Evolutionary conservation across 2,888 invertebrate species (phyloP).

Genomic region (Cactoblastis cactorum): DNA sequence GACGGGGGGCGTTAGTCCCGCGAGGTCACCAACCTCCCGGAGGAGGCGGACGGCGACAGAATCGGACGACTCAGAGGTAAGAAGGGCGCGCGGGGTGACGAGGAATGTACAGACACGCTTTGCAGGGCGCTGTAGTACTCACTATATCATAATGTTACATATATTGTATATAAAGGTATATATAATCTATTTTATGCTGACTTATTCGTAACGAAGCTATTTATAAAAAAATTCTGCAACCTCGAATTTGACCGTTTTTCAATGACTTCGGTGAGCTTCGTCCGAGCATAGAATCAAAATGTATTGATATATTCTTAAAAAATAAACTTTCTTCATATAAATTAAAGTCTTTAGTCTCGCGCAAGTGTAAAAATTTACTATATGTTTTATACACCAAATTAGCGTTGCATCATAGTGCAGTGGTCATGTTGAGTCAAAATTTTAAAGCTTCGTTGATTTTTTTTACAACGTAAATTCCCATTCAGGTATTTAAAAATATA

Average conservation of each 20-base stretch:
- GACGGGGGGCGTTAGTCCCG: constrained; percentile 52
- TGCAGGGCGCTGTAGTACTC: constrained; percentile 1
- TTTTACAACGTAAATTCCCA: no score
- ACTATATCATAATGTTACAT: neutral
- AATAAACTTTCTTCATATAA: no score
- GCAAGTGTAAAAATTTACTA: no score
- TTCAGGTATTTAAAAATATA: no score
- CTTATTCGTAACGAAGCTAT: neutral
- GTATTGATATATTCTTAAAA: no score
- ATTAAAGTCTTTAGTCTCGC: no score
- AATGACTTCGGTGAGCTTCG: neutral
- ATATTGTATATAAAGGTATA: neutral
- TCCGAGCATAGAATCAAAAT: neutral
- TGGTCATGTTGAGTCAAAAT: no score
- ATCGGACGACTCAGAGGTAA: constrained; percentile 72
- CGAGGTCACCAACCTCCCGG: constrained; percentile 35
- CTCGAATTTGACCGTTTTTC: neutral
- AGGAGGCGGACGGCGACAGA: constrained; percentile 42
- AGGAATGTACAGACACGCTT: constrained; percentile 27
- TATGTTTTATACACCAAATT: no score
- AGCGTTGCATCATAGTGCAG: no score
- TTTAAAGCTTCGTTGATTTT: no score
- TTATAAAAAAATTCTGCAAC: neutral
- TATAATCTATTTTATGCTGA: neutral
- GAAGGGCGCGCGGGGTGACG: constrained; percentile 38